A percentile compares a stretch with the other conserved stretches of the same genome.
Conservation (phyloP, 2,888 invertebrate genomes). For the Microctonus brassicae region DNA sequence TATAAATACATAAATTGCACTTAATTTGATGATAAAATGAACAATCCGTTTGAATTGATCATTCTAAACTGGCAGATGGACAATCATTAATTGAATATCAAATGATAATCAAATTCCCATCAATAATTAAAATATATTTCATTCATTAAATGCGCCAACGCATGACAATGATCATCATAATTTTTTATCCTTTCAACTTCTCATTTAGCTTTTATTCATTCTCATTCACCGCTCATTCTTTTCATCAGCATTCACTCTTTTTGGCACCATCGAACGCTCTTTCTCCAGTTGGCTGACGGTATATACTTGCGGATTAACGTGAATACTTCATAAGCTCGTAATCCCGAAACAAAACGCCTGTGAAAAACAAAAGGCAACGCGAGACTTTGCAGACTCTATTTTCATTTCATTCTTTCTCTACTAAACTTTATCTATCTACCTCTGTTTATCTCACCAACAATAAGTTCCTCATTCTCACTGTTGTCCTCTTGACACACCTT, state of each 20-base stretch:
- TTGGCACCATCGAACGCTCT: conserved; percentile 33
- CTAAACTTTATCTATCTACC: too few relatives aligned
- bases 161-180: too few relatives aligned
- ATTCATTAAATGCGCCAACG: too few relatives aligned
- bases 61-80: background rate
- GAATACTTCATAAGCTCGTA: conserved; percentile 61
- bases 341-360: conserved; percentile 55
- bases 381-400: conserved; percentile 12
- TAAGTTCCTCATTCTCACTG: too few relatives aligned
- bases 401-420: conserved; percentile 1
- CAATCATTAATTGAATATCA: conserved; percentile 9
- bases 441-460: too few relatives aligned
- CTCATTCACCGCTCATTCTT: background rate
- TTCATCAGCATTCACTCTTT: conserved; percentile 22
- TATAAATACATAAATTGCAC: background rate
- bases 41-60: too few relatives aligned
- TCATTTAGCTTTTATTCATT: too few relatives aligned
- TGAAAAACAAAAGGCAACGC: conserved; percentile 49
- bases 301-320: conserved; percentile 54
- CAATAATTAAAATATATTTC: background rate
- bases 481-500: background rate
- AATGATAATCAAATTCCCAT: conserved; percentile 9
- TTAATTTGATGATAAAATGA: too few relatives aligned
- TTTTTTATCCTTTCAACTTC: too few relatives aligned
- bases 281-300: conserved; percentile 35